Conservation (phyloP, 2,888 invertebrate species). For the Byasa hedistus region DNA sequence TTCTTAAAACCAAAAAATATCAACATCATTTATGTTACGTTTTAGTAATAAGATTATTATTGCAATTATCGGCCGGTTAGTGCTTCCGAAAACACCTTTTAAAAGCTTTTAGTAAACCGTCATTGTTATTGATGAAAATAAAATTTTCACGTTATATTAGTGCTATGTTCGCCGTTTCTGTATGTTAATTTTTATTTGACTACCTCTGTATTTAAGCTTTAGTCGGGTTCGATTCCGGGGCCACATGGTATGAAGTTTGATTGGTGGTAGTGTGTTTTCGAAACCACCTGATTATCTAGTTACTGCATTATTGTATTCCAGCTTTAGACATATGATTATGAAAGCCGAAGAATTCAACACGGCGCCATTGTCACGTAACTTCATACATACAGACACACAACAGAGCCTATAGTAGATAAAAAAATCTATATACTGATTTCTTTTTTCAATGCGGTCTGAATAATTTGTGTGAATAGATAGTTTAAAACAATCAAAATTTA, state of each 20-base stretch:
- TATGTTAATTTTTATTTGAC: background rate
- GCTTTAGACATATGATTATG: no score
- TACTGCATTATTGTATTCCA: no score
- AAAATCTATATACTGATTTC: background rate
- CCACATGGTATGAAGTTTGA: no score
- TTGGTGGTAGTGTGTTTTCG: no score
- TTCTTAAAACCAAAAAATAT: no score
- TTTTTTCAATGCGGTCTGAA: background rate
- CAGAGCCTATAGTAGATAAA: no score
- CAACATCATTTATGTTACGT: background rate
- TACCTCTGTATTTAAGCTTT: no score
- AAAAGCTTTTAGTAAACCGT: conserved; percentile 2
- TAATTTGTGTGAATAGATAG: background rate
- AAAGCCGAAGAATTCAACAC: no score
- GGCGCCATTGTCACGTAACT: no score
- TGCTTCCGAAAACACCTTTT: background rate
- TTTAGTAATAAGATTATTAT: background rate
- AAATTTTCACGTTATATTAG: background rate
- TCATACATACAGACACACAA: no score
- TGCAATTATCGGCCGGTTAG: background rate
- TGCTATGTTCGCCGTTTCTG: background rate
- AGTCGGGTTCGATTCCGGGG: no score
- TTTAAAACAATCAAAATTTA: background rate
- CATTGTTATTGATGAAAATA: background rate
- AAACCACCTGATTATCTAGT: no score